These are phyloP conservation scores for Clarias platycephalus DNA, from an alignment of 2,797 vertebrate species.

Conservation along the genomic window DNA sequence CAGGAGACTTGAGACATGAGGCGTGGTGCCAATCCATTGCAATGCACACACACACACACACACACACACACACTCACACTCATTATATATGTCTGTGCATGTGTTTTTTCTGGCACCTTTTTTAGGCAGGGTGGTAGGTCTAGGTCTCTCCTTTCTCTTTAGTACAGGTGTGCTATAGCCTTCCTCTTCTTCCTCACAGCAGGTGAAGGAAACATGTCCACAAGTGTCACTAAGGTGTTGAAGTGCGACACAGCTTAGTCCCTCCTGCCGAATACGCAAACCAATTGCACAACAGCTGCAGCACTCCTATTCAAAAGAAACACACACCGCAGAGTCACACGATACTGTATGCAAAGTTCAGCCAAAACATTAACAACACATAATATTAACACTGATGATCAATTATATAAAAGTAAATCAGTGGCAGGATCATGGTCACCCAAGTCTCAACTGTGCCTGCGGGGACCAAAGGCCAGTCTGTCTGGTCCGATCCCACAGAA, in stretches of 20 bases:
- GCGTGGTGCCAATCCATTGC: no score
- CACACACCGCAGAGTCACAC: neutral
- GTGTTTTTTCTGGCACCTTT: slow-evolving; percentile 71
- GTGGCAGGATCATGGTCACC: no score
- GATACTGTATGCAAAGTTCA: neutral
- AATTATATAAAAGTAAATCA: no score
- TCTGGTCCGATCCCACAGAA: no score
- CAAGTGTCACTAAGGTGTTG: slow-evolving; percentile 86
- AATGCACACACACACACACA: no score
- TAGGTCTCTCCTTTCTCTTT: slow-evolving; percentile 73
- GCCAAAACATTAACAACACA: no score
- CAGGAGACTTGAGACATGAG: no score
- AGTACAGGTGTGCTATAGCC: slow-evolving; percentile 69
- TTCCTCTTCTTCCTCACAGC: slow-evolving; percentile 83
- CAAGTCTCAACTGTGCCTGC: no score
- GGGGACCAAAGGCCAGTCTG: no score
- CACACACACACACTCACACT: no score
- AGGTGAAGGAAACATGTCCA: slow-evolving; percentile 85
- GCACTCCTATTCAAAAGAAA: slow-evolving; percentile 80
- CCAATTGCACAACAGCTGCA: slow-evolving; percentile 91
- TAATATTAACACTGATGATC: no score
- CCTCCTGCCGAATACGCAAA: slow-evolving; percentile 73
- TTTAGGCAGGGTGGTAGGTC: slow-evolving; percentile 67
- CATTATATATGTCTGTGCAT: neutral
- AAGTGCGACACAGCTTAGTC: slow-evolving; percentile 76